phyloP scores from a whole-genome alignment of 2,888 invertebrate species.

The Macaria notata region DNA sequence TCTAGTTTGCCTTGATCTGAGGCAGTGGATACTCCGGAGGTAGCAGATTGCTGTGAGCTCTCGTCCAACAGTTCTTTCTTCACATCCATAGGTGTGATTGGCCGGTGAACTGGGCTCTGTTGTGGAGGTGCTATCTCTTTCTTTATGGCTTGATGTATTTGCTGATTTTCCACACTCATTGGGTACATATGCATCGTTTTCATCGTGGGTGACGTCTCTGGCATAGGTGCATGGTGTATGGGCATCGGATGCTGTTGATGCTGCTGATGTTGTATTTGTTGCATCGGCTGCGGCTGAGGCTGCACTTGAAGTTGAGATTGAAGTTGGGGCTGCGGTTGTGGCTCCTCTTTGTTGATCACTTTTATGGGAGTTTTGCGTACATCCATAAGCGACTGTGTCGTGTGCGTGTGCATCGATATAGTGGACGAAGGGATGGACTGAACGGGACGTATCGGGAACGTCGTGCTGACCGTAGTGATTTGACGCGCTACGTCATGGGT shows the following conservation, averaged over 20 bases:
- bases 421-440: conserved; percentile 64
- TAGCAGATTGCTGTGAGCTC: conserved; percentile 84
- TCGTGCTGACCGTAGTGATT: conserved; percentile 67
- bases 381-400: conserved; percentile 77
- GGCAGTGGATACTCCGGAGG: conserved; percentile 81
- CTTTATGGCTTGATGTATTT: conserved; percentile 74
- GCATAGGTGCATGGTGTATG: conserved; percentile 45
- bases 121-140: conserved; percentile 79
- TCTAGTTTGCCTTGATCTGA: conserved; percentile 83
- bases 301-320: neutral
- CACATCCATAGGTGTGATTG: conserved; percentile 84
- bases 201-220: conserved; percentile 69
- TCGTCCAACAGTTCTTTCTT: conserved; percentile 89
- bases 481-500: conserved; percentile 69
- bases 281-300: neutral
- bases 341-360: conserved; percentile 69
- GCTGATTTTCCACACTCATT: conserved; percentile 66
- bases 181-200: conserved; percentile 70
- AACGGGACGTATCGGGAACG: conserved; percentile 63
- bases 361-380: conserved; percentile 71
- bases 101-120: conserved; percentile 76
- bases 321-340: conserved; percentile 32
- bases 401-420: conserved; percentile 60
- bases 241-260: neutral
- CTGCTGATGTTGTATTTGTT: neutral